Evolutionary conservation across 64 coral and sea anemone species (phyloP).

Genomic region (Montipora efflorescens): DNA sequence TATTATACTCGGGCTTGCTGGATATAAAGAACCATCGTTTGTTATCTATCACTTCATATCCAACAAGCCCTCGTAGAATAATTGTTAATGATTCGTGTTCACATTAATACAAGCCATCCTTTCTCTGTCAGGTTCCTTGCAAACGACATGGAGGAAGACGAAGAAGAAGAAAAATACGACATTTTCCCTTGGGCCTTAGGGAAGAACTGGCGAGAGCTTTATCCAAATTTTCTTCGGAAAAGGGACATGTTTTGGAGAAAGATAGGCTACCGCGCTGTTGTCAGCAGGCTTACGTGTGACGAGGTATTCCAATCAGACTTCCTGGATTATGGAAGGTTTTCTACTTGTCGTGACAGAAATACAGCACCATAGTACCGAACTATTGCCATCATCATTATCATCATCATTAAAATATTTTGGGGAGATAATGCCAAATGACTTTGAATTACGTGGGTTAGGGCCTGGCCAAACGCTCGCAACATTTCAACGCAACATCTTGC

Average conservation of each 20-base stretch:
- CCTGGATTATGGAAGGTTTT: no score
- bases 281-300: constrained; percentile 93
- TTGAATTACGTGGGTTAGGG: no score
- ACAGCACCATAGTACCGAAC: neutral
- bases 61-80: no score
- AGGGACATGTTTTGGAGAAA: constrained; percentile 91
- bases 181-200: constrained; percentile 98
- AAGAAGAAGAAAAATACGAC: constrained; percentile 99
- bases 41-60: no score
- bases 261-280: constrained; percentile 94
- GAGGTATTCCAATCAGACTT: constrained; percentile 65
- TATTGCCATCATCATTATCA: neutral
- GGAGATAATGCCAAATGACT: no score
- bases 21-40: no score
- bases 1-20: no score
- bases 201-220: constrained; percentile 93
- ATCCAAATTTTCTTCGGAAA: constrained; percentile 80
- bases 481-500: no score
- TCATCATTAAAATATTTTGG: no score
- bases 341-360: neutral
- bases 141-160: constrained; percentile 99
- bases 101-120: no score
- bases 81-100: no score
- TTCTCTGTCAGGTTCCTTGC: constrained; percentile 74
- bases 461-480: no score